These are phyloP conservation scores for Cataglyphis cursor DNA, from an alignment of 2,888 invertebrate genomes.

Conservation along the genomic window DNA sequence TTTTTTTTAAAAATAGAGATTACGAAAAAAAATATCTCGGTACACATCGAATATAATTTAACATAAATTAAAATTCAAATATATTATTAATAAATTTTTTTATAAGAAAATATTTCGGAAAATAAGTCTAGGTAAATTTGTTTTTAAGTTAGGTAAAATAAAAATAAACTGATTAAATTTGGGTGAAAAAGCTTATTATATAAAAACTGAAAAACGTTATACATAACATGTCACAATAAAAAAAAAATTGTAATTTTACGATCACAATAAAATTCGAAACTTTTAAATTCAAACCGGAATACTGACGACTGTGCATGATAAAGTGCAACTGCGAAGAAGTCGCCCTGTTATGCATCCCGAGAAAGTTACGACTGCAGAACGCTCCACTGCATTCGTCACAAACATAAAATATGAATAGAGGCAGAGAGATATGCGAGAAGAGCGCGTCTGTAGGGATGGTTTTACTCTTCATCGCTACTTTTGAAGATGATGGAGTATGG, in stretches of 20 bases:
- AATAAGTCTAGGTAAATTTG: too few species aligned
- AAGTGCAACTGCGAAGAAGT: neutral
- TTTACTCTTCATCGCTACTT: constrained; percentile 59
- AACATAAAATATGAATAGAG: constrained; percentile 40
- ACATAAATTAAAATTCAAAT: neutral
- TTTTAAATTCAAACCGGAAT: neutral
- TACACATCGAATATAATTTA: neutral
- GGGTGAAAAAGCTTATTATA: neutral
- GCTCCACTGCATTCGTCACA: constrained; percentile 28
- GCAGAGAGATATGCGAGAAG: neutral
- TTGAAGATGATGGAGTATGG: constrained; percentile 57
- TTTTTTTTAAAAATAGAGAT: neutral
- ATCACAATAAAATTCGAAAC: neutral
- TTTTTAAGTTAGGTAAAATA: neutral
- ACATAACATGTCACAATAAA: neutral
- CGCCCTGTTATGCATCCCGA: neutral
- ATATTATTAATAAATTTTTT: neutral
- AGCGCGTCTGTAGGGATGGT: constrained; percentile 21
- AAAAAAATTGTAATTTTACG: neutral
- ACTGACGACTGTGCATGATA: neutral
- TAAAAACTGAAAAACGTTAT: neutral
- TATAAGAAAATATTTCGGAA: neutral
- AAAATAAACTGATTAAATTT: neutral
- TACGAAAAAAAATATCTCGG: neutral
- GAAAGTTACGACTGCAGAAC: neutral